Evolutionary conservation across 2,113 vertebrate species (phyloP).

Genomic region (Mesembrinibis cayennensis): DNA sequence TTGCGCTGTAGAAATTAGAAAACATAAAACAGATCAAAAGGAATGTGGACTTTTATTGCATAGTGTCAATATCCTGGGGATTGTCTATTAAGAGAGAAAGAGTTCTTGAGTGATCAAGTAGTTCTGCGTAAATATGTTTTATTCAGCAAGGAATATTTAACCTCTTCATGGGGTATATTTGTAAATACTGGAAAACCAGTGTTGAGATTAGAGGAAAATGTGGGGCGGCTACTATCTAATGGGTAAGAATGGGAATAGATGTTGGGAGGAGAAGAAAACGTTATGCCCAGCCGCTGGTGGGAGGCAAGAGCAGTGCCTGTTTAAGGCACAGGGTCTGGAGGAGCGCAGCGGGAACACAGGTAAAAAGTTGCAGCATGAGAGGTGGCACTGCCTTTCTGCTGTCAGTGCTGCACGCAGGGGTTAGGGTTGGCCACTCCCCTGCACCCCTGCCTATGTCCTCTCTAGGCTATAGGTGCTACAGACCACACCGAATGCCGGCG

Average conservation of each 20-base stretch:
- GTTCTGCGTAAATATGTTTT: neutral
- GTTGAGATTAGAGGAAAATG: neutral
- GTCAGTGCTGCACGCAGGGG: neutral
- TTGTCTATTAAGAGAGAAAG: neutral
- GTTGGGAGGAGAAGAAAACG: neutral
- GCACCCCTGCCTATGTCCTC: rapidly evolving
- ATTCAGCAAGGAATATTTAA: neutral
- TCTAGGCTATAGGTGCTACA: neutral
- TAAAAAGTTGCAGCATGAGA: neutral
- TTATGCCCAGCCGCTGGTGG: too few species aligned
- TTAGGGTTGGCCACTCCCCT: neutral
- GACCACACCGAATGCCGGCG: rapidly evolving
- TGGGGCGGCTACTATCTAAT: neutral
- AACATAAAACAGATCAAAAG: neutral
- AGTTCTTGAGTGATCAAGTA: neutral
- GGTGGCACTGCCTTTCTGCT: neutral
- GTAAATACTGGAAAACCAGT: neutral
- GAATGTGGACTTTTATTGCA: neutral
- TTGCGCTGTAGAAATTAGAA: neutral
- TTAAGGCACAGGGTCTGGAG: neutral
- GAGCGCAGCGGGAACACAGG: neutral
- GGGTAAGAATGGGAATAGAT: neutral
- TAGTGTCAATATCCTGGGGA: neutral
- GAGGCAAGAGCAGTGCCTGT: neutral
- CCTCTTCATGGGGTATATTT: neutral